phyloP scores from a whole-genome alignment of 2,113 vertebrate genomes.

The Bufo gargarizans region DNA sequence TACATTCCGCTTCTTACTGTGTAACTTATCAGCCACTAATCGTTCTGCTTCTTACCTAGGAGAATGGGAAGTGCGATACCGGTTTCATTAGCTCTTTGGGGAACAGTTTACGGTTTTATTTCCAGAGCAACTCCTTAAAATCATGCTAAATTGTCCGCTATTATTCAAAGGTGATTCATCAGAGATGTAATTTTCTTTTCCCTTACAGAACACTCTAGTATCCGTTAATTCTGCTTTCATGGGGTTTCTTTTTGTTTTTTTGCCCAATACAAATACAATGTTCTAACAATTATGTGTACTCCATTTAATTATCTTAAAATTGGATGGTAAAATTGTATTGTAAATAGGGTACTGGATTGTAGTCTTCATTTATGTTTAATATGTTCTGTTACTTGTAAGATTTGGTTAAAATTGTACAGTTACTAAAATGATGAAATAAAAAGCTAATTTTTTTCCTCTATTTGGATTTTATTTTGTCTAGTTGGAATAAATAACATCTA shows the following conservation, averaged over 20 bases:
- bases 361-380: constrained; percentile 88
- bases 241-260: constrained; percentile 61
- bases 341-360: constrained; percentile 97
- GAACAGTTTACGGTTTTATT: constrained; percentile 67
- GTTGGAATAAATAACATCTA: background rate
- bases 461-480: constrained; percentile 63
- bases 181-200: constrained; percentile 58
- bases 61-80: constrained; percentile 14
- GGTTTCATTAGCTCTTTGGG: constrained; percentile 60
- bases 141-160: constrained; percentile 65
- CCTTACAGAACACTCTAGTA: constrained; percentile 62
- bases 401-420: constrained; percentile 92
- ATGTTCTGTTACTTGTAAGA: constrained; percentile 86
- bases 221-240: constrained; percentile 65
- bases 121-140: constrained; percentile 63
- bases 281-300: constrained; percentile 80
- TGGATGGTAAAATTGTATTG: constrained; percentile 84
- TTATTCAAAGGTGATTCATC: constrained; percentile 36
- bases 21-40: constrained; percentile 39
- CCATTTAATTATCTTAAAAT: constrained; percentile 77
- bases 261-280: constrained; percentile 69
- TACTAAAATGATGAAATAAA: constrained; percentile 70
- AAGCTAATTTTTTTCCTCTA: constrained; percentile 75
- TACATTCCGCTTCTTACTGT: constrained; percentile 76
- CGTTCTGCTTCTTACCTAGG: constrained; percentile 23